phyloP scores from a whole-genome alignment of 2,888 invertebrate genomes.

The Pristionchus japonicus region DNA sequence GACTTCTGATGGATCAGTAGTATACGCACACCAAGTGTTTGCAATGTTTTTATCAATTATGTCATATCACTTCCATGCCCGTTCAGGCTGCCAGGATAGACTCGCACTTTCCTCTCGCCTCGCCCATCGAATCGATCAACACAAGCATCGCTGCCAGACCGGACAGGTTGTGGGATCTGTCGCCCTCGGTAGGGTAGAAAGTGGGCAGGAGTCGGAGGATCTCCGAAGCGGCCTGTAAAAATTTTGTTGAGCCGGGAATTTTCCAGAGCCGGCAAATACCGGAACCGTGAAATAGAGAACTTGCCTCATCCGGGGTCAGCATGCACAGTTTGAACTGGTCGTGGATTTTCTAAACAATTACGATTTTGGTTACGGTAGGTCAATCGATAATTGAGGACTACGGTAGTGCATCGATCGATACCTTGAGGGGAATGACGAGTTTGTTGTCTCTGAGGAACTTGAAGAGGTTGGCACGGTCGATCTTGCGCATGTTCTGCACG shows the following conservation, averaged over 20 bases:
- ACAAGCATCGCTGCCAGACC: background rate
- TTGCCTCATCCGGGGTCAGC: background rate
- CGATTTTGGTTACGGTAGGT: background rate
- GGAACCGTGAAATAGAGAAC: too few species aligned
- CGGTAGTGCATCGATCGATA: background rate
- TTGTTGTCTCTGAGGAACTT: background rate
- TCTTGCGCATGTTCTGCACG: background rate
- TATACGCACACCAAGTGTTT: too few species aligned
- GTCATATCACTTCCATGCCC: too few species aligned
- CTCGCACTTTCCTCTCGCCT: background rate
- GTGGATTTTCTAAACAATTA: background rate
- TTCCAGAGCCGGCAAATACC: too few species aligned
- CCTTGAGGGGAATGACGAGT: background rate
- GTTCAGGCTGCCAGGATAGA: background rate
- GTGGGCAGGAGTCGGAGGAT: background rate
- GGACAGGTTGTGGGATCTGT: background rate
- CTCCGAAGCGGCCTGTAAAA: background rate
- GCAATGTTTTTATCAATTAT: too few species aligned
- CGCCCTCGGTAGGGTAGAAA: background rate
- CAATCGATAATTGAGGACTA: background rate
- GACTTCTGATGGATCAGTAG: too few species aligned
- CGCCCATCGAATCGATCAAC: background rate
- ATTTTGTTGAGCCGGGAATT: too few species aligned
- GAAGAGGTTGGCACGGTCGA: background rate
- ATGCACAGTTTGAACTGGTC: background rate